These are phyloP conservation scores for Bradynema listronoti DNA, from an alignment of 1,140 invertebrate genomes.

Conservation along the genomic window DNA sequence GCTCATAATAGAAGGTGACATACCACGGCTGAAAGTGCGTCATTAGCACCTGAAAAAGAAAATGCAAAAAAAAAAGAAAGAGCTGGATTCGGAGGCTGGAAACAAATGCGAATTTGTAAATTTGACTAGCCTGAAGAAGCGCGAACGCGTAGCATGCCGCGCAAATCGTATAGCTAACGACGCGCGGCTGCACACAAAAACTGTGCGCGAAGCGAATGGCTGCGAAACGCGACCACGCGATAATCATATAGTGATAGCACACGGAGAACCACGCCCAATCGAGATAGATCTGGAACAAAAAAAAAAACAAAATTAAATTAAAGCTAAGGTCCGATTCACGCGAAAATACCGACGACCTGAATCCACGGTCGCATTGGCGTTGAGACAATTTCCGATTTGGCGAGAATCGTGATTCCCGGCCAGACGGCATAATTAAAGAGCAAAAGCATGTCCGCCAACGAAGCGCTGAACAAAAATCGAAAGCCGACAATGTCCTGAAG, in stretches of 20 bases:
- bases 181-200: slow-evolving; percentile 26
- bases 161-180: slow-evolving; percentile 33
- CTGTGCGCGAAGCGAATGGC: slow-evolving; percentile 36
- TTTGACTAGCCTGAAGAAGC: slow-evolving; percentile 37
- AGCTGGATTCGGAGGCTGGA: background rate
- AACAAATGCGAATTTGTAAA: too few relatives aligned
- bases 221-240: slow-evolving; percentile 46
- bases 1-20: slow-evolving; percentile 52
- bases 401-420: slow-evolving; percentile 45
- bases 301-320: background rate
- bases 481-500: slow-evolving; percentile 51
- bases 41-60: slow-evolving; percentile 37
- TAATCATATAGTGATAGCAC: slow-evolving; percentile 44
- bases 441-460: slow-evolving; percentile 43
- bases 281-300: slow-evolving; percentile 37
- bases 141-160: slow-evolving; percentile 35
- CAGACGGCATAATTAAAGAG: slow-evolving; percentile 49
- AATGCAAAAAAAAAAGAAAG: slow-evolving; percentile 11
- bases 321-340: background rate
- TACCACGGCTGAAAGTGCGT: slow-evolving; percentile 55
- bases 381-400: slow-evolving; percentile 43
- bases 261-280: slow-evolving; percentile 53
- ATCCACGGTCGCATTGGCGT: slow-evolving; percentile 37
- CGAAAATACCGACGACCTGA: slow-evolving; percentile 21
- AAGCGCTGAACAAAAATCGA: slow-evolving; percentile 45